Percentiles rank a stretch among this genome's conserved stretches.
Conservation (phyloP, 2,113 vertebrate genomes). For the Labeo catla region DNA sequence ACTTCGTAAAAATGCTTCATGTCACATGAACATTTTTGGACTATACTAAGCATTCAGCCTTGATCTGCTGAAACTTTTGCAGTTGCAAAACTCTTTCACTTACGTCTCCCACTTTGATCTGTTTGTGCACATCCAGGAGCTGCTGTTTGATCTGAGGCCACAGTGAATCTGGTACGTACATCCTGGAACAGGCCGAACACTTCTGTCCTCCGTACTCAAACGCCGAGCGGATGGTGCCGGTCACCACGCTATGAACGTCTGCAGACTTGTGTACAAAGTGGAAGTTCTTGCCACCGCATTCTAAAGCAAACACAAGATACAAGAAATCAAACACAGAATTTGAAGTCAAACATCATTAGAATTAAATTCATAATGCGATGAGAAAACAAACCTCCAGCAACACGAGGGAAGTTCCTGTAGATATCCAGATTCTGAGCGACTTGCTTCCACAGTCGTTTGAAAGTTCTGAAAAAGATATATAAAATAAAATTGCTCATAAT, state of each 20-base stretch:
- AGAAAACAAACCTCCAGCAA: constrained; percentile 85
- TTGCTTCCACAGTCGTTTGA: constrained; percentile 94
- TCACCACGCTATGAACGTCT: constrained; percentile 84
- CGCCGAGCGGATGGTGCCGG: constrained; percentile 88
- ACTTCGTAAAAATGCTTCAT: too few species aligned
- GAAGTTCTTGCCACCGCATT: constrained; percentile 98
- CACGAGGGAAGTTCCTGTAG: constrained; percentile 88
- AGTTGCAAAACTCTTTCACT: constrained; percentile 64
- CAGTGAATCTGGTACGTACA: constrained; percentile 85
- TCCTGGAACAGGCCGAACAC: constrained; percentile 94
- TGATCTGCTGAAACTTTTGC: neutral
- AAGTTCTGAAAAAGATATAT: constrained; percentile 79
- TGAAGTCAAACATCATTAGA: neutral
- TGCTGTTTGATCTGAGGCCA: constrained; percentile 87
- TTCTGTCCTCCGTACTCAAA: constrained; percentile 96
- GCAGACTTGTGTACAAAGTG: constrained; percentile 92
- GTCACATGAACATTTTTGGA: neutral
- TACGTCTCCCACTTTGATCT: constrained; percentile 90
- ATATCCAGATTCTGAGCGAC: constrained; percentile 89
- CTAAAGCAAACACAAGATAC: constrained; percentile 64
- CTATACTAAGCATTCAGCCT: neutral
- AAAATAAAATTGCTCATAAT: too few species aligned
- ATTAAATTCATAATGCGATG: neutral
- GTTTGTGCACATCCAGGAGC: constrained; percentile 82
- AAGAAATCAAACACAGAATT: neutral